Evolutionary conservation across 2,797 vertebrate genomes (phyloP).

Genomic region (Cetoscarus ocellatus): DNA sequence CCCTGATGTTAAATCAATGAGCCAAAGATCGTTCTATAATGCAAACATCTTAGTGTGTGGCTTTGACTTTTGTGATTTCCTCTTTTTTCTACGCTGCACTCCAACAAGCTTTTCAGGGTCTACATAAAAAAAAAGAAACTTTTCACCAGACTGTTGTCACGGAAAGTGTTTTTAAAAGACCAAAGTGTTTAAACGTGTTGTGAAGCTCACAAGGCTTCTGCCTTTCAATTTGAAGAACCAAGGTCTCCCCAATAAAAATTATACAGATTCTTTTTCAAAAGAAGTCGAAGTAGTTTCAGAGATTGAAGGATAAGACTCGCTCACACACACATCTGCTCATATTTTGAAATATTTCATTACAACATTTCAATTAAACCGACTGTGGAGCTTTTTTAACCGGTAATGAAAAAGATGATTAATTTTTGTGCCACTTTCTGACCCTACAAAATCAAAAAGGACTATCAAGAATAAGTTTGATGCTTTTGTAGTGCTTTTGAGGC

Average conservation of each 20-base stretch:
- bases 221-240: constrained; percentile 31
- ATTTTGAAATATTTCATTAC: background rate
- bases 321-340: background rate
- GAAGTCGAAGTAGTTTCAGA: constrained; percentile 14
- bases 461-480: background rate
- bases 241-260: constrained; percentile 21
- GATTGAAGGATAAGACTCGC: background rate
- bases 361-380: background rate
- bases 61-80: constrained; percentile 11
- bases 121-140: constrained; percentile 12
- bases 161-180: constrained; percentile 29
- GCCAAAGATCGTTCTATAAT: constrained; percentile 5
- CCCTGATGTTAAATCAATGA: constrained; percentile 19
- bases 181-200: constrained; percentile 19
- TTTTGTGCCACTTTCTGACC: background rate
- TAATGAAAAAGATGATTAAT: background rate
- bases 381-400: background rate
- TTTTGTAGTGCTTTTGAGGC: background rate
- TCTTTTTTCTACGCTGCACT: constrained; percentile 6
- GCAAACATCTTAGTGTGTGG: constrained; percentile 11
- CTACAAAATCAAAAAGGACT: background rate
- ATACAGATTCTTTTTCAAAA: background rate
- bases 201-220: constrained; percentile 18
- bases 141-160: constrained; percentile 11
- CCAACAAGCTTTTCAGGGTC: constrained; percentile 14